Evolutionary conservation across 2,888 invertebrate genomes (phyloP), one percentile per base, ranked within the genome.

Genomic region (Apotomis capreana): DNA sequence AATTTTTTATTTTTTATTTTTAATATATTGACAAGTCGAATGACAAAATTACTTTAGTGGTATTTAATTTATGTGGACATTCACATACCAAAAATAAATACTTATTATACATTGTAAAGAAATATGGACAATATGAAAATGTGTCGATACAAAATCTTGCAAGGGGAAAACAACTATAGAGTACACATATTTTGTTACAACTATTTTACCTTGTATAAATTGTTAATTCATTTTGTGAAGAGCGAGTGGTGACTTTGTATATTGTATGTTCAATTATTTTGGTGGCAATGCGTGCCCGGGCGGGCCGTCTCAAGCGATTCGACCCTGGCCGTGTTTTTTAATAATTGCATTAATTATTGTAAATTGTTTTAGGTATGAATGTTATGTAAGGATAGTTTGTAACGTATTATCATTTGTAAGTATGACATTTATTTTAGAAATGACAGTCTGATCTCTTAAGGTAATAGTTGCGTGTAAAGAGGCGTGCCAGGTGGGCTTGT

Each of bases 391-490:
- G 80, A 89, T 92, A 92, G 91, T 85, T 40, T 90, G 83, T 91
- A 87, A 86, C 81, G 84, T 87, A 88, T 87, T 88, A 89, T 91
- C 89, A 88, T 90, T 89, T 89, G 83, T 91, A 90, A 89, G 88
- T 89, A 84, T 88, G 88, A 86, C 80, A 80, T 90, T 91, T 88
- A 87, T 89, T 89, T 89, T 90, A 91, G 84, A 87, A 86, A 88
- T 87, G 88, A 89, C 91, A 91, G 89, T 88, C 89, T 93, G 93
- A 93, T 93, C 93, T 93, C 93, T 91, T 92, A 91, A 82, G 88
- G 87, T 92, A 88, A 84, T 84, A 82, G 80, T 80, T 84, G 86
- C 84, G 86, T 80, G 83, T 83, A 78, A 74, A 79, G 77, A 71
- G 74, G 80, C 82, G 83, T 84, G 81, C 81, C 78, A 77, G 82